Conservation (phyloP, 2,113 vertebrate species). For the Ictalurus punctatus region DNA sequence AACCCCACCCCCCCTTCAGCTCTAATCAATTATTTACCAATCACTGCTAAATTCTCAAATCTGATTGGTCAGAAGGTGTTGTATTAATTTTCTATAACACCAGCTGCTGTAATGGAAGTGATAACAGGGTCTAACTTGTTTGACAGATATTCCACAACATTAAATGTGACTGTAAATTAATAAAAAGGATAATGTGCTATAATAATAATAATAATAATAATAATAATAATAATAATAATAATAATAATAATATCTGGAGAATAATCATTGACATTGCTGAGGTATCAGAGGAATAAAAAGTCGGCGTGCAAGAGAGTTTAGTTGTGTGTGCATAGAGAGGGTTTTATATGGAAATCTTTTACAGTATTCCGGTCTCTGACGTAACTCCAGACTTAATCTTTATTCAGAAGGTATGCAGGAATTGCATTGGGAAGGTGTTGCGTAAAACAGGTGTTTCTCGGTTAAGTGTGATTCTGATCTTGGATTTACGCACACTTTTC, state of each 20-base stretch:
- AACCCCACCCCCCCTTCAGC: too few species aligned
- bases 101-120: background rate
- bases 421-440: background rate
- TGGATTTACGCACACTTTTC: background rate
- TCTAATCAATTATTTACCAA: background rate
- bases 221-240: too few species aligned
- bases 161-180: too few species aligned
- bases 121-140: background rate
- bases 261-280: too few species aligned
- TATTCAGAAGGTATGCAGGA: background rate
- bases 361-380: too few species aligned
- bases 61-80: background rate
- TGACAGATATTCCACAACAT: too few species aligned
- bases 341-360: too few species aligned
- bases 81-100: background rate
- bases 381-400: too few species aligned
- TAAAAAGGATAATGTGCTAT: too few species aligned
- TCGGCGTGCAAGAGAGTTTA: background rate
- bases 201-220: too few species aligned
- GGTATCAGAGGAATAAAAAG: background rate
- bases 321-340: too few species aligned
- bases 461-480: background rate
- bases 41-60: background rate
- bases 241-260: too few species aligned
- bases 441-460: background rate